Evolutionary conservation across 2,888 invertebrate genomes (phyloP).

Genomic region (Caenorhabditis auriculariae): DNA sequence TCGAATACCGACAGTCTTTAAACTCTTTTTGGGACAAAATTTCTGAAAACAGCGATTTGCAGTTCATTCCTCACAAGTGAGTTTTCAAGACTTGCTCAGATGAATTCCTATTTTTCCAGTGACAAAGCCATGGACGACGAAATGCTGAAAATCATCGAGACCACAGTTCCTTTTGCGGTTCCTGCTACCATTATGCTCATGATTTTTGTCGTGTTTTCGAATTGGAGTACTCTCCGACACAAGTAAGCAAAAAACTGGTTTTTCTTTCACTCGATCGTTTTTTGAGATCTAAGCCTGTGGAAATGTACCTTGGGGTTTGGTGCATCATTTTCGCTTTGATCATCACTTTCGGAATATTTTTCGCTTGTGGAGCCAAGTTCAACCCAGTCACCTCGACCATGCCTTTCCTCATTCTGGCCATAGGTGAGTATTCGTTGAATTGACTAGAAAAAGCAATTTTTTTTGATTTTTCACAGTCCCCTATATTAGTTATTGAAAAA

Average conservation of each 20-base stretch:
- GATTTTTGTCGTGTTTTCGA: conserved; percentile 57
- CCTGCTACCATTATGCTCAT: conserved; percentile 59
- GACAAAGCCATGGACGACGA: conserved; percentile 63
- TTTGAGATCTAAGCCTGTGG: conserved; percentile 58
- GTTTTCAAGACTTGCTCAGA: conserved; percentile 1
- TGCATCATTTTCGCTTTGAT: conserved; percentile 56
- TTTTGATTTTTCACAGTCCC: background rate
- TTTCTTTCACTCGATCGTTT: background rate
- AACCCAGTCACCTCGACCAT: conserved; percentile 62
- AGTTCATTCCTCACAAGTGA: conserved; percentile 62
- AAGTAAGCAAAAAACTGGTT: conserved; percentile 5
- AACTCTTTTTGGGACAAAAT: conserved; percentile 56
- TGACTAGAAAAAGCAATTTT: background rate
- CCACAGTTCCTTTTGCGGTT: conserved; percentile 59
- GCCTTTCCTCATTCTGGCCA: conserved; percentile 60
- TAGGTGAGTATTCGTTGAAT: conserved; percentile 31
- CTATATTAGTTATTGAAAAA: background rate
- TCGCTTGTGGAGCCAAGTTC: conserved; percentile 57
- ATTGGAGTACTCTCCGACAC: conserved; percentile 45
- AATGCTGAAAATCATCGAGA: conserved; percentile 58
- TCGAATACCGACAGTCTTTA: conserved; percentile 48
- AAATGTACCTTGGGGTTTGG: conserved; percentile 61
- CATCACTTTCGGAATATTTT: conserved; percentile 59
- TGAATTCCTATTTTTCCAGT: conserved; percentile 28
- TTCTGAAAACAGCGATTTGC: conserved; percentile 48